phyloP scores from a whole-genome alignment of 1,140 invertebrate species.

The Leptopilina boulardi region DNA sequence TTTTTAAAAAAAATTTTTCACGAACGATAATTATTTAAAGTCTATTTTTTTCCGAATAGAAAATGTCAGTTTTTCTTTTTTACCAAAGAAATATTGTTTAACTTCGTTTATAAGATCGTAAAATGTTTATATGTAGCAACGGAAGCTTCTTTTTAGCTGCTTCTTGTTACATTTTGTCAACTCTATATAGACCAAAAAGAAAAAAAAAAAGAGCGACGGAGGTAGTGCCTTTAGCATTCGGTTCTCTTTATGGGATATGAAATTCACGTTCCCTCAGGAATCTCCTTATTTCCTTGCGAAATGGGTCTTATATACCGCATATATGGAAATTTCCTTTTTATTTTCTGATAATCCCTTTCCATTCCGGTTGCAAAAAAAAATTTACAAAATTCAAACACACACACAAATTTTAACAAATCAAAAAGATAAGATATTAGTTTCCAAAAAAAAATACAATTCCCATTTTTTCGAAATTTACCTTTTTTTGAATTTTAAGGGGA shows the following conservation, averaged over 20 bases:
- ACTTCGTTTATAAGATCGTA: constrained; percentile 20
- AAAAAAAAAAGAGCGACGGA: too few relatives aligned
- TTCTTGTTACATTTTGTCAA: constrained; percentile 20
- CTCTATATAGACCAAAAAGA: too few relatives aligned
- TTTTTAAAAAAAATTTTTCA: too few relatives aligned
- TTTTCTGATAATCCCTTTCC: not conserved
- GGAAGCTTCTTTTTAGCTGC: not conserved
- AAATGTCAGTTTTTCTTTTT: not conserved
- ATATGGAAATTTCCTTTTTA: not conserved
- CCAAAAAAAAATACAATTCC: too few relatives aligned
- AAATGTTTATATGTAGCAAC: not conserved
- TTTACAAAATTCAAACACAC: not conserved
- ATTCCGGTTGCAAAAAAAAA: not conserved
- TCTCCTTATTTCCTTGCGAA: not conserved
- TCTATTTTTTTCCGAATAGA: too few relatives aligned
- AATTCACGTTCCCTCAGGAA: constrained; percentile 19
- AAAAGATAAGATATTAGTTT: too few relatives aligned
- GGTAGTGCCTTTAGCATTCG: not conserved
- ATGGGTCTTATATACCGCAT: not conserved
- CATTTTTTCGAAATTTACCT: too few relatives aligned
- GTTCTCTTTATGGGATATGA: constrained; percentile 10
- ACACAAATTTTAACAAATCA: too few relatives aligned
- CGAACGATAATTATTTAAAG: too few relatives aligned
- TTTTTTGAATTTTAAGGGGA: too few relatives aligned
- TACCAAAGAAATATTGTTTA: constrained; percentile 18